Conservation (phyloP, 2,888 invertebrate species). For the Amphipoea oculea region DNA sequence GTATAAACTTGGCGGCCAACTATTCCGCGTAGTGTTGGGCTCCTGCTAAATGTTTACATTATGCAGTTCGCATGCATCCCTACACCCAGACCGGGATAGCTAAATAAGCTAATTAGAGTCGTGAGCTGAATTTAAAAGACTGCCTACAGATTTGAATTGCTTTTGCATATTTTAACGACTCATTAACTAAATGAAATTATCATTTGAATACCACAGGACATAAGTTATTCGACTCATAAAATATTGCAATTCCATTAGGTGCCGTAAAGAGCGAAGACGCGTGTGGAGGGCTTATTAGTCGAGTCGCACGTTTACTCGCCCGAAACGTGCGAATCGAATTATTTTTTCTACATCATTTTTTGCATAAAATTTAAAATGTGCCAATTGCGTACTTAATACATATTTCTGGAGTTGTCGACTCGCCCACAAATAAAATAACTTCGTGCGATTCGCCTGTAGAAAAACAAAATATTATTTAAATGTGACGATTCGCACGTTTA, state of each 20-base stretch:
- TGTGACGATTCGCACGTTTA: no score
- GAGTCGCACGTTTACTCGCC: no score
- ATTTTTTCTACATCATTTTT: no score
- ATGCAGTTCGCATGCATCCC: slow-evolving; percentile 65
- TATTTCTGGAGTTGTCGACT: no score
- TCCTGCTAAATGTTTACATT: slow-evolving; percentile 60
- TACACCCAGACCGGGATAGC: slow-evolving; percentile 49
- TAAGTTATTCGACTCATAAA: slow-evolving; percentile 20
- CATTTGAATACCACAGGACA: slow-evolving; percentile 29
- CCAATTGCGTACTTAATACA: no score
- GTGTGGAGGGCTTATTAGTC: neutral
- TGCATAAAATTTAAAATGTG: no score
- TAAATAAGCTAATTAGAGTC: slow-evolving; percentile 62
- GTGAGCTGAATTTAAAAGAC: slow-evolving; percentile 52
- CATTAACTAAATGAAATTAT: slow-evolving; percentile 41
- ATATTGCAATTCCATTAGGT: slow-evolving; percentile 28
- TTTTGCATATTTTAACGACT: slow-evolving; percentile 53
- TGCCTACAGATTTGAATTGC: slow-evolving; percentile 31
- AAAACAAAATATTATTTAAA: no score
- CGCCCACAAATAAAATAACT: no score
- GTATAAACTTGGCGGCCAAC: slow-evolving; percentile 54
- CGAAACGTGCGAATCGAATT: no score
- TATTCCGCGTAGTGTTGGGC: slow-evolving; percentile 63
- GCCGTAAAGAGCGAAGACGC: neutral
- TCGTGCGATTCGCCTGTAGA: no score